phyloP scores from a whole-genome alignment of 1,140 invertebrate species.

The Zaprionus ornatus region DNA sequence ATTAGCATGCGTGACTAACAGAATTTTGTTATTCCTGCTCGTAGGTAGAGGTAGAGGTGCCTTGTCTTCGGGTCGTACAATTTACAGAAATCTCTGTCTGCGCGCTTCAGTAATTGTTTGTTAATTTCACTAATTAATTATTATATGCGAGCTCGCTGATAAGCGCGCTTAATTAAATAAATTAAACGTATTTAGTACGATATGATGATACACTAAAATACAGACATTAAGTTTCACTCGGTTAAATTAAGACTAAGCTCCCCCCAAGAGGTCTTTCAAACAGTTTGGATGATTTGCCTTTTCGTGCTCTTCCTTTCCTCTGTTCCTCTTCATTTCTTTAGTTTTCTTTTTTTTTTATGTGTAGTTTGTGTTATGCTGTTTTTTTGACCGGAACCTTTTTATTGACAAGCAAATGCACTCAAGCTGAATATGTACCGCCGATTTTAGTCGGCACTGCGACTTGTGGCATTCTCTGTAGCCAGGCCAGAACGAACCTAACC shows the following conservation, averaged over 20 bases:
- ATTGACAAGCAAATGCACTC: conserved; percentile 82
- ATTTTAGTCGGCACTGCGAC: conserved; percentile 57
- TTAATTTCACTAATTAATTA: conserved; percentile 82
- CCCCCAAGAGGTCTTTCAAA: conserved; percentile 16
- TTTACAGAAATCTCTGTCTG: conserved; percentile 23
- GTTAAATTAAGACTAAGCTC: background rate
- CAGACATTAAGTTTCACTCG: conserved; percentile 3
- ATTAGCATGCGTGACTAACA: conserved; percentile 82
- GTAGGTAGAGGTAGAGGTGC: background rate
- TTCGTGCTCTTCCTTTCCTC: conserved; percentile 15
- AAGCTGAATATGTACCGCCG: conserved; percentile 67
- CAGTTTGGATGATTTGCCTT: conserved; percentile 44
- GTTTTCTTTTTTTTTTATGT: conserved; percentile 12
- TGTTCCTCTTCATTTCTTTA: conserved; percentile 7
- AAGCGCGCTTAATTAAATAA: conserved; percentile 50
- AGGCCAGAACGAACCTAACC: background rate
- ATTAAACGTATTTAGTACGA: conserved; percentile 17
- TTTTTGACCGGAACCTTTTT: conserved; percentile 75
- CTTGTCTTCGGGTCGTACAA: conserved; percentile 59
- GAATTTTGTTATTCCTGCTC: conserved; percentile 73
- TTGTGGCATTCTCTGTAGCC: conserved; percentile 46
- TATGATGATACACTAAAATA: conserved; percentile 2
- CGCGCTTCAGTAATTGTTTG: conserved; percentile 71
- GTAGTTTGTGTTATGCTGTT: conserved; percentile 3
- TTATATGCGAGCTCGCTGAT: conserved; percentile 63